These are phyloP conservation scores for Lasioglossum calceatum DNA, from an alignment of 2,888 invertebrate genomes.

Conservation along the genomic window DNA sequence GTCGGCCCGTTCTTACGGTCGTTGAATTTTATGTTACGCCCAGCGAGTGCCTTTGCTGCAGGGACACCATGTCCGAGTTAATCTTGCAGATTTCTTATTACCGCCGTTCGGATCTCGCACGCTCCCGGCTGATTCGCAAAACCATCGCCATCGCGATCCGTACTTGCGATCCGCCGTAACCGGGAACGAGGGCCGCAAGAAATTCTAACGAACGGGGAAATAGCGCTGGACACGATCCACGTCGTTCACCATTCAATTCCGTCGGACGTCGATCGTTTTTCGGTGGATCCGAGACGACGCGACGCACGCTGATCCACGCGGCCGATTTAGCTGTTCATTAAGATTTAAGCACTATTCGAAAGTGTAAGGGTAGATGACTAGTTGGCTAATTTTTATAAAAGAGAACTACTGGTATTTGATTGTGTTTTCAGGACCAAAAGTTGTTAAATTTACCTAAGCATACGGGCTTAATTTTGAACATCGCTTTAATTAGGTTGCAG, in stretches of 20 bases:
- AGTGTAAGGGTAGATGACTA: too few species aligned
- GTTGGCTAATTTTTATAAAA: too few species aligned
- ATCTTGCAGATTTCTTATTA: slow-evolving; percentile 46
- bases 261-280: neutral
- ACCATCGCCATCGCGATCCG: slow-evolving; percentile 8
- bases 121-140: slow-evolving; percentile 26
- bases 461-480: too few species aligned
- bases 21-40: slow-evolving; percentile 63
- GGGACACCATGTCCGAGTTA: slow-evolving; percentile 36
- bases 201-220: slow-evolving; percentile 25
- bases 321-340: too few species aligned
- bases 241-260: neutral
- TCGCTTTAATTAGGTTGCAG: too few species aligned
- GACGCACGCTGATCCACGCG: too few species aligned
- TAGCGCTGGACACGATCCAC: neutral
- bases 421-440: too few species aligned
- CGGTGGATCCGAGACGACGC: too few species aligned
- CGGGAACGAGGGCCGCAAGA: slow-evolving; percentile 5
- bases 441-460: too few species aligned
- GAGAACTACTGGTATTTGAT: too few species aligned
- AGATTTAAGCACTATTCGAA: too few species aligned
- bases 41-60: slow-evolving; percentile 5
- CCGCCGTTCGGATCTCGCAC: slow-evolving; percentile 14
- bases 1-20: slow-evolving; percentile 51
- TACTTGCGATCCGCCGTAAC: slow-evolving; percentile 17